phyloP scores from a whole-genome alignment of 2,113 vertebrate genomes.

The Upupa epops region DNA sequence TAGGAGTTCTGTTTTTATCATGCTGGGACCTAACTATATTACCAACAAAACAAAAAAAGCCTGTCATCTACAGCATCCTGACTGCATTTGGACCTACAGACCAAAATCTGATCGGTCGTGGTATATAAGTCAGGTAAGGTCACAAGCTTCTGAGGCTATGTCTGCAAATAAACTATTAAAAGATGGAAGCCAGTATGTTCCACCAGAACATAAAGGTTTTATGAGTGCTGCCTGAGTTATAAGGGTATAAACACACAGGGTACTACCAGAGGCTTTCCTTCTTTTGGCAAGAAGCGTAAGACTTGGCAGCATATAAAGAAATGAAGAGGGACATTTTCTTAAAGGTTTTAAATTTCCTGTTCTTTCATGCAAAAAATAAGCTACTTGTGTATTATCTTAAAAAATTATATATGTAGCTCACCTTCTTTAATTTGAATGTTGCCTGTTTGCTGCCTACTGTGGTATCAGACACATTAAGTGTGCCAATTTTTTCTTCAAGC shows the following conservation, averaged over 20 bases:
- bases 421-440: slow-evolving; percentile 93
- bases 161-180: not conserved
- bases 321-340: slow-evolving; percentile 46
- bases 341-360: slow-evolving; percentile 43
- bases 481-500: slow-evolving; percentile 84
- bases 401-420: slow-evolving; percentile 55
- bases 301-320: slow-evolving; percentile 47
- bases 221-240: not conserved
- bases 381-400: not conserved
- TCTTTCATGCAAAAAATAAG: slow-evolving; percentile 55
- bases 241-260: not conserved
- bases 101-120: not conserved
- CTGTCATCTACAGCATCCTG: not conserved
- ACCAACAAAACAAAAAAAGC: not conserved
- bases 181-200: not conserved
- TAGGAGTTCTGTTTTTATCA: not conserved
- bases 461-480: slow-evolving; percentile 77
- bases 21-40: not conserved
- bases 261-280: not conserved
- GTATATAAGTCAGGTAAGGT: not conserved
- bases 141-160: not conserved
- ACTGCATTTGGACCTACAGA: not conserved
- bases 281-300: slow-evolving; percentile 26
- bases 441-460: slow-evolving; percentile 95
- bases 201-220: not conserved